Evolutionary conservation across 2,113 vertebrate genomes (phyloP).

Genomic region (Cervus canadensis): DNA sequence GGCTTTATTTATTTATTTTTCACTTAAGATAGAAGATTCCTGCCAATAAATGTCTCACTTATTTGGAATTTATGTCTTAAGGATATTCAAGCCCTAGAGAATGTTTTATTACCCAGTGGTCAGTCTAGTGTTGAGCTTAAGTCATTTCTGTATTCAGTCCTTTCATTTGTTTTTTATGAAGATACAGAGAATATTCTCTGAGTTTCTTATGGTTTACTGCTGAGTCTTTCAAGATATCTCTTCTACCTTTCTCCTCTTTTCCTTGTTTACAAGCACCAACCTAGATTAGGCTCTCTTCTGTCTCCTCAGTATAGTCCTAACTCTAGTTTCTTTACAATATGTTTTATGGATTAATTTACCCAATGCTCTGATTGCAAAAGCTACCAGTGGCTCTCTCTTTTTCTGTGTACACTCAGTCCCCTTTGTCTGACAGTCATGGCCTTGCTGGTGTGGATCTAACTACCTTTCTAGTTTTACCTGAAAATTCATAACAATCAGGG

Average conservation of each 20-base stretch:
- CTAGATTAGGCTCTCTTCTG: not conserved
- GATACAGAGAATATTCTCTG: not conserved
- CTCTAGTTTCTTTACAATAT: not conserved
- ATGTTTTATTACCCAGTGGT: not conserved
- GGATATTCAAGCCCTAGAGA: not conserved
- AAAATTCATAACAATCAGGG: not conserved
- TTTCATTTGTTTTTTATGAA: constrained; percentile 11
- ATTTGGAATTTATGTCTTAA: constrained; percentile 16
- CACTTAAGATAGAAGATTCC: not conserved
- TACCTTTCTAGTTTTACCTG: not conserved
- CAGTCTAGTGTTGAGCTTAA: not conserved
- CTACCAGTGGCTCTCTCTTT: not conserved
- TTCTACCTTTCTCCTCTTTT: not conserved
- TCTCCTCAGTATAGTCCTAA: not conserved
- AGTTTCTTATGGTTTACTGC: not conserved
- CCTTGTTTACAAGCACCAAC: not conserved
- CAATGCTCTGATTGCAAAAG: not conserved
- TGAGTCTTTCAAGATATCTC: not conserved
- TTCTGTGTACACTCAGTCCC: not conserved
- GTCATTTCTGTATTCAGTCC: not conserved
- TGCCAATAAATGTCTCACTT: constrained; percentile 24
- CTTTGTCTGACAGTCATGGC: not conserved
- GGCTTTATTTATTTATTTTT: not conserved
- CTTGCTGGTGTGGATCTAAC: not conserved
- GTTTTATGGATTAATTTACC: not conserved